These are phyloP conservation scores for Trematomus bernacchii DNA, from an alignment of 2,797 vertebrate genomes.

Conservation along the genomic window DNA sequence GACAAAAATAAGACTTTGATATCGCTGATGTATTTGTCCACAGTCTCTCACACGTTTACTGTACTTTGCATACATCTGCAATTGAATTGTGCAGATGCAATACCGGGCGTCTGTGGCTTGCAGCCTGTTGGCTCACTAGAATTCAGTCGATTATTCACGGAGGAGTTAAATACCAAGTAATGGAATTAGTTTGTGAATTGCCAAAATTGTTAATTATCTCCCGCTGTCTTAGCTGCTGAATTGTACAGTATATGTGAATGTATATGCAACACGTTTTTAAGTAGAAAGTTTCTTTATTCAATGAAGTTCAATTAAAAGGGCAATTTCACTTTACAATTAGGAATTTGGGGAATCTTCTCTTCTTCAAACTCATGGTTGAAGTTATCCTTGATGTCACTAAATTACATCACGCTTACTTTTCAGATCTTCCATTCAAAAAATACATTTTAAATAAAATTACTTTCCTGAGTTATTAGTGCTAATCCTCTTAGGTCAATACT, in stretches of 20 bases:
- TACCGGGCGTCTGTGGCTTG: conserved; percentile 18
- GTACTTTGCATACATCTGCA: conserved; percentile 71
- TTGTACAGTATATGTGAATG: conserved; percentile 26
- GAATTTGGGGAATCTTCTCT: not conserved
- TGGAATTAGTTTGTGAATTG: conserved; percentile 68
- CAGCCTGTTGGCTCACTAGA: conserved; percentile 48
- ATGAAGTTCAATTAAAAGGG: conserved; percentile 33
- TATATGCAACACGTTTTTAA: conserved; percentile 55
- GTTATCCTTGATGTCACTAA: conserved; percentile 46
- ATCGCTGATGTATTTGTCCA: conserved; percentile 57
- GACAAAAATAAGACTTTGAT: conserved; percentile 66
- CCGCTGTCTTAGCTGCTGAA: conserved; percentile 37
- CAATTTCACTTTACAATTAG: not conserved
- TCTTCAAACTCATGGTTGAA: conserved; percentile 38
- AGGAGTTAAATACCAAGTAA: conserved; percentile 67
- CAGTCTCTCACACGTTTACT: conserved; percentile 45
- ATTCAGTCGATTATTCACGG: conserved; percentile 50
- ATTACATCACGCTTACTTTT: conserved; percentile 40
- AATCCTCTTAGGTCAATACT: conserved; percentile 72
- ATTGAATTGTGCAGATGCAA: conserved; percentile 43
- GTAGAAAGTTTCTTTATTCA: conserved; percentile 1
- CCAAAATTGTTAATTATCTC: conserved; percentile 64
- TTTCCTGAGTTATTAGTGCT: conserved; percentile 63
- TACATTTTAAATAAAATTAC: conserved; percentile 53
- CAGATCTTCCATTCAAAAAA: conserved; percentile 35